phyloP scores from a whole-genome alignment of 2,888 invertebrate species.

The Megamerina dolium region DNA sequence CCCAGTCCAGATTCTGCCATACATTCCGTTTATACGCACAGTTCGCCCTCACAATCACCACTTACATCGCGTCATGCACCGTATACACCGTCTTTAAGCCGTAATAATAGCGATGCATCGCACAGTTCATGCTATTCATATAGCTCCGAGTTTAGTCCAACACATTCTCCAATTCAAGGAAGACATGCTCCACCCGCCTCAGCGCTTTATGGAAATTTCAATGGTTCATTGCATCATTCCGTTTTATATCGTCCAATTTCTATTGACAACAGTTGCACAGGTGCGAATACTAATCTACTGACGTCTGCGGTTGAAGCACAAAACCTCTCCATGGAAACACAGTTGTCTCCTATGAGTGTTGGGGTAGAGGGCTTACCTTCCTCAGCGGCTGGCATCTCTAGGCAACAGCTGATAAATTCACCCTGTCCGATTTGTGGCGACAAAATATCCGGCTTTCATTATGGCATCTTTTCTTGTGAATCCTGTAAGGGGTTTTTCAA shows the following conservation, averaged over 20 bases:
- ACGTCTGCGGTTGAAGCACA: slow-evolving; percentile 24
- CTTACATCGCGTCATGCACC: slow-evolving; percentile 75
- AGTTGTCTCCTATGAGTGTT: slow-evolving; percentile 16
- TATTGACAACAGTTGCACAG: slow-evolving; percentile 32
- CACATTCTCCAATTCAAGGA: slow-evolving; percentile 81
- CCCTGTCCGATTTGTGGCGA: slow-evolving; percentile 95
- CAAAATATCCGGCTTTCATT: slow-evolving; percentile 94
- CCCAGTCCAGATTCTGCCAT: slow-evolving; percentile 86
- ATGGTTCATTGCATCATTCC: slow-evolving; percentile 51
- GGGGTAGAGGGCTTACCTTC: slow-evolving; percentile 32
- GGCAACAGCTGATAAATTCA: slow-evolving; percentile 85
- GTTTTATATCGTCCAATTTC: slow-evolving; percentile 53
- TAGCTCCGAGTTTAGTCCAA: slow-evolving; percentile 76
- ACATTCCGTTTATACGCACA: slow-evolving; percentile 77
- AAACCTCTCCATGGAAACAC: slow-evolving; percentile 37
- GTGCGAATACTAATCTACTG: too few relatives aligned
- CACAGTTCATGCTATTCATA: slow-evolving; percentile 85
- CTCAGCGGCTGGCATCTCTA: slow-evolving; percentile 68
- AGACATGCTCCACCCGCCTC: slow-evolving; percentile 49
- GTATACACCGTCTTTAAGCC: slow-evolving; percentile 75
- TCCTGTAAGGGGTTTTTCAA: slow-evolving; percentile 98
- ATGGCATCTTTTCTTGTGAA: slow-evolving; percentile 96
- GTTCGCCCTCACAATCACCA: slow-evolving; percentile 80
- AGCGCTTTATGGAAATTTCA: slow-evolving; percentile 32
- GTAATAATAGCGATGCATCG: slow-evolving; percentile 87